Evolutionary conservation across 92 coral and sea anemone species (phyloP), one percentile per base, ranked within the genome.

Genomic region (Blastomussa wellsi): DNA sequence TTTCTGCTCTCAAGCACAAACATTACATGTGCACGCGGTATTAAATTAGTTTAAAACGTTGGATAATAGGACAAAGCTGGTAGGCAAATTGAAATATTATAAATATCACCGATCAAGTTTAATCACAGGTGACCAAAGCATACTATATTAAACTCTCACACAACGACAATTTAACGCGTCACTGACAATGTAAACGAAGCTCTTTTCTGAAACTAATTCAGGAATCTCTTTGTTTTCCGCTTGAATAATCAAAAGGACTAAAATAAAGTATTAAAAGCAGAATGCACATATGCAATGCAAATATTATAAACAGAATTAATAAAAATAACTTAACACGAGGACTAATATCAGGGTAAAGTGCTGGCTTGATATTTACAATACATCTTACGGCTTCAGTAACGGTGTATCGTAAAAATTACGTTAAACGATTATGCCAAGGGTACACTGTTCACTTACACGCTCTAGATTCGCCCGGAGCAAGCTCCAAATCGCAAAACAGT

Each of bases 401-500:
- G 26, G 44, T 57, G n/a, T n/a, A n/a, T 33, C 5, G 38, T 22
- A 31, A 12, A 22, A 28, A 17, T 53, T 14, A 36, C 28, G 31
- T 14, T 24, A 32, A 60, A 39, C 37, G 42, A 74, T 12, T 13
- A 33, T 5, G 32, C 22, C 11, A 35, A 35, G 35, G 48, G 17
- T 39, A 5, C n/a, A 41, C 62, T 6, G 57, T 38, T 32, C 47
- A 95, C 99, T 88, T 86, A 96, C 99, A 94, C 51, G 90, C 86
- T 62, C 81, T 90, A 44, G 95, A 90, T 81, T 96, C 98, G 29
- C 99, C 99, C 19, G 98, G 98, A 65, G 95, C 93, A 47, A 96
- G 94, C 73, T 89, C 86, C 76, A 96, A 86, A 86, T 96, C 99
- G 79, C 99, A 96, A 82, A 94, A 96, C 81, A 96, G 70, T 41